Base-by-base conservation (phyloP, 2,113 vertebrate species). In the Oncorhynchus tshawytscha region DNA sequence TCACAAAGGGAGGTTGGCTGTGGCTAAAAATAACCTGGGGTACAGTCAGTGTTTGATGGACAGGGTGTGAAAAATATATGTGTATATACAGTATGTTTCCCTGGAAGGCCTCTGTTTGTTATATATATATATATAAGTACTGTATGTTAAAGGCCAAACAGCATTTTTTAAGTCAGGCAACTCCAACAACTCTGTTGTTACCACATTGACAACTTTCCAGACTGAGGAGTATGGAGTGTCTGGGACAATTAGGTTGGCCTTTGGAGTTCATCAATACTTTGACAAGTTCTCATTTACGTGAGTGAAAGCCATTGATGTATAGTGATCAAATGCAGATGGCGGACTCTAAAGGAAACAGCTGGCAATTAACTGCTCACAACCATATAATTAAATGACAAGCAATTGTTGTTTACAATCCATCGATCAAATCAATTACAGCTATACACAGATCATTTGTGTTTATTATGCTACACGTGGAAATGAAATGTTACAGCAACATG, bases 1-100 rank as follows among this genome's bases (percentile, higher is more conserved):
- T 34, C 67, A 48, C 59, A n/a, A 51, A 18, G 68, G 72, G 74
- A 72, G 20, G 68, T 48, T 49, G 68, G 70, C 18, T 29, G 24
- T 20, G 4, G 68, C 68, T 70, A 70, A 49, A 48, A 70, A 70
- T 70, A 70, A 13, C 68, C 31, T 45, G 29, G 20, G 31, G 31
- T 70, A 45, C 34, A 49, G 68, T 12, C 18, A 69, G 67, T 25
- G 3, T 29, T 29, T 67, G 65, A 67, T 67, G 29, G 65, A 29
- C 65, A 54, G 49, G 12, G 49, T 54, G 27, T 31, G 65, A n/a
- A 67, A 67, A 45, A 18, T 69, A 18, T n/a, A 12, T 69, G 29
- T 34, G 11, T 67, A 67, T 67, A 18, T 31, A 31, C 12, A 34
- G 24, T 24, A 64, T 64, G 60, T 64, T 34, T 34, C 49, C 49